These are phyloP conservation scores for Poeciliopsis turrubarensis DNA, from an alignment of 2,113 vertebrate species.

Conservation along the genomic window DNA sequence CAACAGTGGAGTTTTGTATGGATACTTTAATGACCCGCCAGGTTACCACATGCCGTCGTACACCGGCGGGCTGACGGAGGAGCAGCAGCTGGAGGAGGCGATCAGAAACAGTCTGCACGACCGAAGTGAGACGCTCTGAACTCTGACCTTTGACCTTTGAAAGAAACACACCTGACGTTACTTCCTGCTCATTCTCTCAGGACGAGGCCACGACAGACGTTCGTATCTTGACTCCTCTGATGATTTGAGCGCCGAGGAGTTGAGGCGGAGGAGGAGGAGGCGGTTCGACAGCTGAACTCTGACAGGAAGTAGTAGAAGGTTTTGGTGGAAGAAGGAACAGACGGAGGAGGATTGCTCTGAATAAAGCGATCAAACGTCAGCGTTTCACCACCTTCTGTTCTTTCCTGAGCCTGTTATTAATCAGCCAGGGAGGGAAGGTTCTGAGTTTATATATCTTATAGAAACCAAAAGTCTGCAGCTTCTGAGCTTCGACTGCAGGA, in stretches of 20 bases:
- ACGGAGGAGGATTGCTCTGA: not conserved
- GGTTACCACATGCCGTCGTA: slow-evolving; percentile 54
- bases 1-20: slow-evolving; percentile 10
- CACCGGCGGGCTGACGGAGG: slow-evolving; percentile 85
- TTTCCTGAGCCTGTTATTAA: not conserved
- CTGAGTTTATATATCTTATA: not conserved
- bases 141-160: not conserved
- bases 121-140: slow-evolving; percentile 76
- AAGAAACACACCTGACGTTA: not conserved
- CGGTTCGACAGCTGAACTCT: slow-evolving; percentile 65
- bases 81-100: slow-evolving; percentile 88
- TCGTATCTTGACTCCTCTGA: slow-evolving; percentile 54
- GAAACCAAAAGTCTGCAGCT: not conserved
- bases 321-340: not conserved
- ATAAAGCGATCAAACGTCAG: not conserved
- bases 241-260: slow-evolving; percentile 56
- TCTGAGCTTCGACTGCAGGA: not conserved
- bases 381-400: not conserved
- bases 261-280: slow-evolving; percentile 67
- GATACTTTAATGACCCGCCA: slow-evolving; percentile 34
- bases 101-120: slow-evolving; percentile 87
- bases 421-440: not conserved
- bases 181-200: slow-evolving; percentile 36
- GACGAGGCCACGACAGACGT: slow-evolving; percentile 23
- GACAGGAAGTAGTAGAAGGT: not conserved